Evolutionary conservation across 2,888 invertebrate genomes (phyloP).

Genomic region (Antitype chi): DNA sequence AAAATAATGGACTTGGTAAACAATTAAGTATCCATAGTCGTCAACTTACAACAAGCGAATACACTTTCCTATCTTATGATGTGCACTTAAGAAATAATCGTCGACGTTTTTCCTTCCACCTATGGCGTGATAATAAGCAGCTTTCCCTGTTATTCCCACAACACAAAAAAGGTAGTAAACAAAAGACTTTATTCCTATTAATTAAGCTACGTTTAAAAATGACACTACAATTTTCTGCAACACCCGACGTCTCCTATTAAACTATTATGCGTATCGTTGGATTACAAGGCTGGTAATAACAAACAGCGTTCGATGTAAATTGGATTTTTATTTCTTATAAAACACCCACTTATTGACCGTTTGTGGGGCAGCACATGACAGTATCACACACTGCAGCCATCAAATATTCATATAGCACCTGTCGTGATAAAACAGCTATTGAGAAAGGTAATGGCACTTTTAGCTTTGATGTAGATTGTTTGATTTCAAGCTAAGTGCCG

Average conservation of each 20-base stretch:
- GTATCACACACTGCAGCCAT: constrained; percentile 57
- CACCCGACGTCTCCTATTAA: constrained; percentile 38
- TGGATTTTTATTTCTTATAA: constrained; percentile 41
- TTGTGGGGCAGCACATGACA: constrained; percentile 37
- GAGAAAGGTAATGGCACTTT: constrained; percentile 32
- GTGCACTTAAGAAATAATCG: background rate
- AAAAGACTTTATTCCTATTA: constrained; percentile 33
- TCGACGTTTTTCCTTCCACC: constrained; percentile 1
- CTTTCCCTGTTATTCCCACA: constrained; percentile 9
- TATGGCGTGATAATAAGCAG: constrained; percentile 29
- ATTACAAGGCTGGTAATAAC: constrained; percentile 41
- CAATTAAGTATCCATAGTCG: background rate
- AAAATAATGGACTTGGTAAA: background rate
- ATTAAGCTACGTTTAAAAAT: constrained; percentile 21
- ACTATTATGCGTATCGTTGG: constrained; percentile 7
- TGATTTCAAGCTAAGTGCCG: constrained; percentile 33
- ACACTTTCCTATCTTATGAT: constrained; percentile 1
- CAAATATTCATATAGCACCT: constrained; percentile 57
- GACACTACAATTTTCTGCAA: constrained; percentile 34
- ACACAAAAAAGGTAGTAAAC: constrained; percentile 30
- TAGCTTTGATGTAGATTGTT: constrained; percentile 55
- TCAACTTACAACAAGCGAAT: background rate
- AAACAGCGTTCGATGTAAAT: constrained; percentile 36
- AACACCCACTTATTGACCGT: constrained; percentile 45
- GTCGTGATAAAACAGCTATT: constrained; percentile 51